Evolutionary conservation across 2,797 vertebrate genomes (phyloP), one percentile per base, ranked within the genome.

Genomic region (Bryconaethiops microstoma): DNA sequence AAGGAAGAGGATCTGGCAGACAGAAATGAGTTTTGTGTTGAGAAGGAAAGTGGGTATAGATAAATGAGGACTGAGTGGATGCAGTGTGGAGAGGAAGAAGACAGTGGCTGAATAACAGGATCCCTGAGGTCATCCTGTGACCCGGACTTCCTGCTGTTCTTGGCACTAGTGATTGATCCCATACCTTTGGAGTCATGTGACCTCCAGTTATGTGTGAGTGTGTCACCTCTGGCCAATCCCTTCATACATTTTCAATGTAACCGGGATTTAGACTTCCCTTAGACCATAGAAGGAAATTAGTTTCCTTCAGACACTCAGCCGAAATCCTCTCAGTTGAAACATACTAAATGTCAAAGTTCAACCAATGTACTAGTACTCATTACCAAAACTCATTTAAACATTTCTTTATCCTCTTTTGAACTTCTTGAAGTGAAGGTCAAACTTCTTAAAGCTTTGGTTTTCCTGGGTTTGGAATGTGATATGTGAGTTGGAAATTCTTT

Each of bases 121-220:
- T 91, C 90, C 64, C 81, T 82, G 76, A 88, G 93, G 91, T 94
- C 93, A 90, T 64, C 67, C 84, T 60, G 52, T 89, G 91, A 93
- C 90, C 92, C 84, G 86, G 80, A 90, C 92, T 91, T 95, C 93
- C 94, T 93, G 93, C 92, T 93, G 89, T 90, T 91, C 88, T 86
- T 88, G 88, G 87, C 7, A 74, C 83, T 81, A 45, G 64, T 90
- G 88, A 93, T 91, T 91, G 85, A 84, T 90, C 91, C 88, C 90
- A 93, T 88, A 85, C 80, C 74, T 81, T 83, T 48, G 42, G 67
- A 82, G 84, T 85, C 86, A 87, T 81, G 83, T 87, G 85, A 84
- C 79, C 74, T 75, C 80, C 65, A 25, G 68, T 77, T 73, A 77
- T 59, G 29, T 62, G 40, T 39, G 13, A 35, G 68, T 50, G 60